Evolutionary conservation across 1,140 invertebrate species (phyloP).

Genomic region (Laupala kohalensis): DNA sequence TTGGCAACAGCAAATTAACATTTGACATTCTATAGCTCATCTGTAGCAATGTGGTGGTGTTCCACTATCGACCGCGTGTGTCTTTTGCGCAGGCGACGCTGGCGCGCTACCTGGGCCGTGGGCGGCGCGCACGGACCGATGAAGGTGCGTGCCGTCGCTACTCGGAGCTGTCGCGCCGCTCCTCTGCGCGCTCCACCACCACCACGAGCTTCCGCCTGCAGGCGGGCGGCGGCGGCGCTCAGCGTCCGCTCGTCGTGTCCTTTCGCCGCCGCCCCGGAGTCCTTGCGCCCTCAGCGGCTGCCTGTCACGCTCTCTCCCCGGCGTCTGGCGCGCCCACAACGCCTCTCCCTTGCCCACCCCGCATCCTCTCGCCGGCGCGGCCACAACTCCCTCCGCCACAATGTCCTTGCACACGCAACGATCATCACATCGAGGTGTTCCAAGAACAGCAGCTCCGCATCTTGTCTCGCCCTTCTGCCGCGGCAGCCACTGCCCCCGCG

Average conservation of each 20-base stretch:
- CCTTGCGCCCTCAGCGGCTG: neutral
- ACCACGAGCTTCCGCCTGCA: constrained; percentile 21
- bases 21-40: too few relatives aligned
- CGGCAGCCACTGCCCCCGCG: too few relatives aligned
- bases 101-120: constrained; percentile 19
- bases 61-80: too few relatives aligned
- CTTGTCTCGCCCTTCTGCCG: neutral
- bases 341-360: too few relatives aligned
- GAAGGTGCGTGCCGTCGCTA: constrained; percentile 19
- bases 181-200: constrained; percentile 21
- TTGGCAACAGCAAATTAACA: too few relatives aligned
- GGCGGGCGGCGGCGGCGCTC: constrained; percentile 12
- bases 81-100: constrained; percentile 19
- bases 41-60: too few relatives aligned
- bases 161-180: constrained; percentile 21
- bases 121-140: constrained; percentile 15
- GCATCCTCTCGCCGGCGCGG: too few relatives aligned
- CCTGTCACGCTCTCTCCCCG: neutral
- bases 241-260: constrained; percentile 23
- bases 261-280: constrained; percentile 16
- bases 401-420: neutral
- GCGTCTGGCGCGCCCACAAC: too few relatives aligned
- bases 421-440: neutral
- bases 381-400: too few relatives aligned
- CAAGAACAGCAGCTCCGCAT: neutral